phyloP scores from a whole-genome alignment of 35 echinoderm and acorn worm genomes.

The Acanthaster planci region DNA sequence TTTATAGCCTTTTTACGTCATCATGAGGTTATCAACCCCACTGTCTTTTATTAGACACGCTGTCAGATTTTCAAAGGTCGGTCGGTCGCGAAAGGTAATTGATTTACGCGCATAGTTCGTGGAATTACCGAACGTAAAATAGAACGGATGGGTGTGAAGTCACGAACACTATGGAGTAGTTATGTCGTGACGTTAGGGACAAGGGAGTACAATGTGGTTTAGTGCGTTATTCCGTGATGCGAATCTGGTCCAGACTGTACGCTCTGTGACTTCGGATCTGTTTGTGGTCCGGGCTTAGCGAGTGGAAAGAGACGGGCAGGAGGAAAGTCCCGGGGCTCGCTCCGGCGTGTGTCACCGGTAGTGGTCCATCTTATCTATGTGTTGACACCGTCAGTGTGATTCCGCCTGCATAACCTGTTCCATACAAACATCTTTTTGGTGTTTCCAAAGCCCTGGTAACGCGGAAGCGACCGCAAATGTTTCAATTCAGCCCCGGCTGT shows the following conservation, averaged over 20 bases:
- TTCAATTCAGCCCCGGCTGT: constrained; percentile 4
- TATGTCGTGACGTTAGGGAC: background rate
- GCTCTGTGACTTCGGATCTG: too few species aligned
- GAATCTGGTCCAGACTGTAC: background rate
- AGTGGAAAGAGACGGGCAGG: background rate
- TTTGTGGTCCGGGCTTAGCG: too few species aligned
- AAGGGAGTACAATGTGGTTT: background rate
- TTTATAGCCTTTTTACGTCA: too few species aligned
- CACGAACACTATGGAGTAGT: background rate
- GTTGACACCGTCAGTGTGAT: constrained; percentile 3
- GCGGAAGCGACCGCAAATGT: constrained; percentile 22
- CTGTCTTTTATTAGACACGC: too few species aligned
- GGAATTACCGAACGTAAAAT: background rate
- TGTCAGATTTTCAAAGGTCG: too few species aligned
- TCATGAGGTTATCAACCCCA: too few species aligned
- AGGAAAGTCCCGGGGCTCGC: background rate
- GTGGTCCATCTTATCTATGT: constrained; percentile 15
- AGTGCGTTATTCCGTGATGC: too few species aligned
- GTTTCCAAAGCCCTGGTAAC: constrained; percentile 3
- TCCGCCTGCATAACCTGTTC: background rate
- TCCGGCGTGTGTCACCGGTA: constrained; percentile 12
- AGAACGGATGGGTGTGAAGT: constrained; percentile 17
- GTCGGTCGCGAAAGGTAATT: too few species aligned
- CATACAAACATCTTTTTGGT: constrained; percentile 26
- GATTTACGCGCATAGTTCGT: too few species aligned